These are phyloP conservation scores for Actinostola sp. DNA, from an alignment of 92 coral and sea anemone species.

Conservation along the genomic window DNA sequence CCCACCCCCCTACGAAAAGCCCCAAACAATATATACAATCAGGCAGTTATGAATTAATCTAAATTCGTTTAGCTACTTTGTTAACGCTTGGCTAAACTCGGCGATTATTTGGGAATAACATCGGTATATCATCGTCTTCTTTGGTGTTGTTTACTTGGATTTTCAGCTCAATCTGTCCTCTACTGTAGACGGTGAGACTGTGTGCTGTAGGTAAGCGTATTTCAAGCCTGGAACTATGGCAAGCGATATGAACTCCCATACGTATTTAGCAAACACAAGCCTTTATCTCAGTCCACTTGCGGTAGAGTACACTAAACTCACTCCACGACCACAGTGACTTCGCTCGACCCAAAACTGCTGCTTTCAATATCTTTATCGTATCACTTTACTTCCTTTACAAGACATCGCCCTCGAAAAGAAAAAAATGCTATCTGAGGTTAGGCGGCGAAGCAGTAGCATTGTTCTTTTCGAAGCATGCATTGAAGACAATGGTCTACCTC, in stretches of 20 bases:
- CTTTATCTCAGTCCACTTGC: neutral
- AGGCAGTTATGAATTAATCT: conserved; percentile 4
- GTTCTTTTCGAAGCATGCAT: conserved; percentile 13
- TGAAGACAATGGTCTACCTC: conserved; percentile 1
- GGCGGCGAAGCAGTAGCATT: neutral
- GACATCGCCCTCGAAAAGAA: no score
- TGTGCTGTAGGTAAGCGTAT: neutral
- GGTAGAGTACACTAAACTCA: neutral
- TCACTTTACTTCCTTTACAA: neutral
- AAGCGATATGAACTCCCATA: no score
- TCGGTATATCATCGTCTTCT: neutral
- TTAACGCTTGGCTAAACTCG: conserved; percentile 23
- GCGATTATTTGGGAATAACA: neutral
- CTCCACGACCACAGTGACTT: no score
- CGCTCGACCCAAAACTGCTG: no score
- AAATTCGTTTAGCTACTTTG: conserved; percentile 3
- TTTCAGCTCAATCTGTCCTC: no score
- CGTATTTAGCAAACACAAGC: neutral
- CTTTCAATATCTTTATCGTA: no score
- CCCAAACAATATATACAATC: neutral
- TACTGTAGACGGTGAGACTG: no score
- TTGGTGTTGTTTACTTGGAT: no score
- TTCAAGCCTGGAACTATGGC: no score
- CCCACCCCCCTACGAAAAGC: neutral
- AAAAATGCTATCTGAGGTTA: neutral